Evolutionary conservation across 2,888 invertebrate genomes (phyloP).

Genomic region (Macrophya annulata): DNA sequence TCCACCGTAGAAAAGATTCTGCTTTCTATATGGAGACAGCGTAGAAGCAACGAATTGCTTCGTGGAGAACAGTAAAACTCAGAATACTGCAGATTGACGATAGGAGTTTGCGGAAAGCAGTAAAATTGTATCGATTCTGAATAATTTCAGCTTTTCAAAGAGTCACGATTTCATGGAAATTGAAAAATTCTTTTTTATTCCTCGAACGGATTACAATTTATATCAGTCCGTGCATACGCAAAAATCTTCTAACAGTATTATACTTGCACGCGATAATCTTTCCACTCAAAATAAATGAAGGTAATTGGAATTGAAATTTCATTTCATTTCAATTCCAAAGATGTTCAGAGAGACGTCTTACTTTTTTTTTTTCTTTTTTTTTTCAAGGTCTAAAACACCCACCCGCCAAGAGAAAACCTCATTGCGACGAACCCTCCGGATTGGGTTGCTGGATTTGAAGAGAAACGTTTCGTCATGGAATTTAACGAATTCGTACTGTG

Average conservation of each 20-base stretch:
- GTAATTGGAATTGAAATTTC: slow-evolving; percentile 12
- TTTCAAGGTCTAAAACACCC: neutral
- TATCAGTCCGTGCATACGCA: neutral
- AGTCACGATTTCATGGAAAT: neutral
- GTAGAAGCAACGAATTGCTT: slow-evolving; percentile 36
- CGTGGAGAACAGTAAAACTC: slow-evolving; percentile 40
- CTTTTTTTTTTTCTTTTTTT: neutral
- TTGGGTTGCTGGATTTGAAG: neutral
- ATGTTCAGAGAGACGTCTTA: neutral
- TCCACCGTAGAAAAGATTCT: neutral
- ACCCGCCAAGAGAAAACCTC: neutral
- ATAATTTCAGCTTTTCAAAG: slow-evolving; percentile 21
- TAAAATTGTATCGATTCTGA: slow-evolving; percentile 43
- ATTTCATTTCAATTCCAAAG: neutral
- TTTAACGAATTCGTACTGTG: neutral
- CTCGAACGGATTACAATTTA: neutral
- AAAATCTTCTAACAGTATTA: neutral
- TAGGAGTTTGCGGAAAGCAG: slow-evolving; percentile 42
- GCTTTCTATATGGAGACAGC: neutral
- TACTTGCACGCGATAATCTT: neutral
- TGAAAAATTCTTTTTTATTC: neutral
- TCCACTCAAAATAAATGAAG: neutral
- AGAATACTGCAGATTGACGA: slow-evolving; percentile 28
- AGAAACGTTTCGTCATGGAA: slow-evolving; percentile 20
- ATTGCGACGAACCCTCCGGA: neutral